These are phyloP conservation scores for Linnaemya vulpina DNA, from an alignment of 2,888 invertebrate species.

Conservation along the genomic window DNA sequence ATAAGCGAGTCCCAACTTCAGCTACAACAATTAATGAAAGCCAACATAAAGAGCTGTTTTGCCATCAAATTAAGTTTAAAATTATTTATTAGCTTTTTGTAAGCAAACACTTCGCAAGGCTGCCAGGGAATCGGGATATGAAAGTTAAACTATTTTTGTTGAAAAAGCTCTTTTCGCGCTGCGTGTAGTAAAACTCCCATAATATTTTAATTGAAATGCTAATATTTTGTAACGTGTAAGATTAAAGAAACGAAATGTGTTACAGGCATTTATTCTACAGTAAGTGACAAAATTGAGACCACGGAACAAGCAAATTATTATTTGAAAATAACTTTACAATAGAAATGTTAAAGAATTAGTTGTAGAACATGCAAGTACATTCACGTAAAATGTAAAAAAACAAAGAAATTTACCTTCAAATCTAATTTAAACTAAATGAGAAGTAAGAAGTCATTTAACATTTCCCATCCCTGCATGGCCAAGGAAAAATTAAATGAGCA, in stretches of 20 bases:
- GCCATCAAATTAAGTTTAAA: background rate
- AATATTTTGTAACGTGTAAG: background rate
- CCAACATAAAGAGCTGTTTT: conserved; percentile 15
- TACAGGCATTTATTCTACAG: background rate
- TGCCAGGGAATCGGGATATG: too few species aligned
- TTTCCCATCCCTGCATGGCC: too few species aligned
- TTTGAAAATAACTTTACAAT: too few species aligned
- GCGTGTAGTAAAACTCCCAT: background rate
- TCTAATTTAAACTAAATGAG: too few species aligned
- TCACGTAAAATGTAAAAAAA: too few species aligned
- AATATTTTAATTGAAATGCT: conserved; percentile 53
- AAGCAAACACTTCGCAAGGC: background rate
- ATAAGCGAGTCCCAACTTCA: conserved; percentile 10
- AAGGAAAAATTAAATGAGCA: too few species aligned
- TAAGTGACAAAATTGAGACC: background rate
- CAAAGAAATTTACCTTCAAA: too few species aligned
- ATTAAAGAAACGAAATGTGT: background rate
- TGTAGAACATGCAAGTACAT: too few species aligned
- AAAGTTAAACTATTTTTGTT: too few species aligned
- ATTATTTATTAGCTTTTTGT: background rate
- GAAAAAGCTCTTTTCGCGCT: too few species aligned
- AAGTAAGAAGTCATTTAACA: too few species aligned
- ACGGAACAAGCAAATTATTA: background rate
- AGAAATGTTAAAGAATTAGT: too few species aligned
- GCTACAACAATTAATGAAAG: conserved; percentile 16